These are phyloP conservation scores for Hydrozoanthus gracilis DNA, from an alignment of 92 coral and sea anemone species.

Conservation along the genomic window DNA sequence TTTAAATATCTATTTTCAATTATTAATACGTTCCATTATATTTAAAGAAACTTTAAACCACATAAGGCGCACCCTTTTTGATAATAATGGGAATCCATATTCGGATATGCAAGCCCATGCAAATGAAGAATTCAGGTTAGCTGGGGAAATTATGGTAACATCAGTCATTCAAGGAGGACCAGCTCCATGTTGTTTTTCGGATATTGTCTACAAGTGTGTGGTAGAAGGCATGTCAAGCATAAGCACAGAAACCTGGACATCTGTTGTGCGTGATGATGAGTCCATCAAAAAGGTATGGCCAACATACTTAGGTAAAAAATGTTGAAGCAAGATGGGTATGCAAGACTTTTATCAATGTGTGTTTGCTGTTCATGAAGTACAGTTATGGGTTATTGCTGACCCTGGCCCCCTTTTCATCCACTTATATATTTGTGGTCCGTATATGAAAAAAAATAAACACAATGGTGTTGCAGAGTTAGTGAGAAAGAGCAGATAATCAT, in stretches of 20 bases:
- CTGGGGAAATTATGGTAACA: slow-evolving; percentile 66
- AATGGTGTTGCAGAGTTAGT: no score
- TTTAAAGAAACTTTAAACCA: slow-evolving; percentile 64
- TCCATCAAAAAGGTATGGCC: slow-evolving; percentile 61
- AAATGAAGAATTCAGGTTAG: slow-evolving; percentile 67
- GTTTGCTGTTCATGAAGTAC: slow-evolving; percentile 11
- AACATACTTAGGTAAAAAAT: no score
- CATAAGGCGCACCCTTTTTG: slow-evolving; percentile 61
- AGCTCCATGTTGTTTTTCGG: slow-evolving; percentile 72
- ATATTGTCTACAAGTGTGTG: slow-evolving; percentile 60
- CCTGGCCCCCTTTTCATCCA: no score
- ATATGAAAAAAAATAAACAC: no score
- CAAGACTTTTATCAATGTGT: background rate
- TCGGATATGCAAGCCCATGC: slow-evolving; percentile 68
- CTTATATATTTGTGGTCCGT: no score
- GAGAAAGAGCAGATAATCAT: no score
- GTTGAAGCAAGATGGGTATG: background rate
- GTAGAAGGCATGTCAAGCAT: slow-evolving; percentile 72
- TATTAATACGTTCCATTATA: no score
- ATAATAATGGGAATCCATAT: slow-evolving; percentile 68
- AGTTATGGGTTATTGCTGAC: background rate
- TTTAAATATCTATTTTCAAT: no score
- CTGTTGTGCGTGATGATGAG: slow-evolving; percentile 56
- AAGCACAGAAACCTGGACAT: slow-evolving; percentile 46
- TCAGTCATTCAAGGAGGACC: slow-evolving; percentile 73